Evolutionary conservation across 2,797 vertebrate species (phyloP), one percentile per base, ranked within the genome.

Genomic region (Myripristis murdjan): DNA sequence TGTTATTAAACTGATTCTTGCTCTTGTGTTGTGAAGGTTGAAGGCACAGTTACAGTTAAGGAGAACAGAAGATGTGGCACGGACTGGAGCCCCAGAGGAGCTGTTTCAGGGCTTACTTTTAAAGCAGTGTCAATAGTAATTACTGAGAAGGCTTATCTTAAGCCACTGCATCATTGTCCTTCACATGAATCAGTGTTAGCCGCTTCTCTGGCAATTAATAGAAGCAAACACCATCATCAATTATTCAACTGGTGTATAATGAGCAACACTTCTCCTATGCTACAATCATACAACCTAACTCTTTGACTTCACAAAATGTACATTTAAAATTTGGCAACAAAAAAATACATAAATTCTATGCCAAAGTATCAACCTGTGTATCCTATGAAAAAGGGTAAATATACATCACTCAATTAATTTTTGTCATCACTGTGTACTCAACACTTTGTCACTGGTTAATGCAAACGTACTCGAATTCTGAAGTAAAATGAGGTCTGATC

Each of bases 81-180:
- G 35, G 10, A 64, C 43, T 35, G 66, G 67, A 46, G 80, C 84
- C 81, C 79, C 71, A 64, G 49, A 78, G 81, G 83, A 88, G 80
- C 68, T 53, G 63, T 73, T 89, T 74, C 73, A 81, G 77, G 67
- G 79, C 80, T 91, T 85, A 83, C 82, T 84, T 85, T 89, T 90
- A 91, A 87, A 85, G 73, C 70, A 88, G 61, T 91, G 90, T 93
- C 94, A 93, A 93, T 94, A 94, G 89, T 90, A 90, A 93, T 94
- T 92, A 93, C 90, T 71, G 84, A 73, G 74, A 75, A 51, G 83
- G 82, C 77, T 93, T 92, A 91, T 91, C 88, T 85, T 76, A 74
- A 83, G 83, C 78, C 76, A 83, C 66, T 78, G 80, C 79, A 71
- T 88, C 61, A 75, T 62, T 88, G 84, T 86, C 84, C 81, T 84